These are phyloP conservation scores for Taxidea taxus DNA, from an alignment of 2,113 vertebrate genomes.

Conservation along the genomic window DNA sequence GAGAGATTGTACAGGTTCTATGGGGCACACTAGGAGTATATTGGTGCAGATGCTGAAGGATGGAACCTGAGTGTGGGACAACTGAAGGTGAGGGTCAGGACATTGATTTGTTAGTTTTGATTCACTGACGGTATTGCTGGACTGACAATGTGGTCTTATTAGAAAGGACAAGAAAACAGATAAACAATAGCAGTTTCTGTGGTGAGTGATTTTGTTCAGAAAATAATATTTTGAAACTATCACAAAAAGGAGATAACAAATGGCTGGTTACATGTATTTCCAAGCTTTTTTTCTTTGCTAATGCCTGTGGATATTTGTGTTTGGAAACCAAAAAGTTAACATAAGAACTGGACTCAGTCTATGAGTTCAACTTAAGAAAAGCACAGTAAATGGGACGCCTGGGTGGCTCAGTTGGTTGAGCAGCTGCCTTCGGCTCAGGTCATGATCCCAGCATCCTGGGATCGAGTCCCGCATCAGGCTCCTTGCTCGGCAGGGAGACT, in stretches of 20 bases:
- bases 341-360: not conserved
- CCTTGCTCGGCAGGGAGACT: too few species aligned
- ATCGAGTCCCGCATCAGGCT: too few species aligned
- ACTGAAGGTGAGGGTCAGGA: not conserved
- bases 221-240: not conserved
- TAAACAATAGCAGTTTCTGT: not conserved
- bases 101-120: not conserved
- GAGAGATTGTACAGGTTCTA: not conserved
- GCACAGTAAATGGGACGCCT: not conserved
- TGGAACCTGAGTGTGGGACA: not conserved
- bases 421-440: too few species aligned
- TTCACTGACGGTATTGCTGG: not conserved
- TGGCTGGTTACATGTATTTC: not conserved
- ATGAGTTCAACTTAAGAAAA: not conserved
- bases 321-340: not conserved
- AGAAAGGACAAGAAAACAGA: not conserved
- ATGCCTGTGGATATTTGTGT: not conserved
- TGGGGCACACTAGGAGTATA: too few species aligned
- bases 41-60: not conserved
- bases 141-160: not conserved
- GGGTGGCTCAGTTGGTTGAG: too few species aligned
- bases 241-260: not conserved
- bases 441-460: too few species aligned
- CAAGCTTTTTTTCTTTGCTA: not conserved
- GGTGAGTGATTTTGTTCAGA: not conserved